A percentile compares a stretch with the other conserved stretches of the same genome.
phyloP scores from a whole-genome alignment of 1,140 invertebrate species.

The Pogonomyrmex barbatus region DNA sequence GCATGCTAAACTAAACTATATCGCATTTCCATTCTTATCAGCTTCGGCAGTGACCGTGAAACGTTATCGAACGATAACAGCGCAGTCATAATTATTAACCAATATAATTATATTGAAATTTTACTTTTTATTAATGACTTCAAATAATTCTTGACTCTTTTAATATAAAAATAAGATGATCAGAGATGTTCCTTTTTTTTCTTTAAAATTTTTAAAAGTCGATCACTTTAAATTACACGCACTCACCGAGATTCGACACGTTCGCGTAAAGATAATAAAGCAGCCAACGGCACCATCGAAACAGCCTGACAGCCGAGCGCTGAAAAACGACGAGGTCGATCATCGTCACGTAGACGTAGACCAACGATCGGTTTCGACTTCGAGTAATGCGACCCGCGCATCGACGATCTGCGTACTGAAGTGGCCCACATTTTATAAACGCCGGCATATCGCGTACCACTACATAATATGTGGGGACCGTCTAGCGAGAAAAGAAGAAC shows the following conservation, averaged over 20 bases:
- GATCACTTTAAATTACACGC: constrained; percentile 15
- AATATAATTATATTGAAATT: too few species aligned
- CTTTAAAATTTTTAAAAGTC: neutral
- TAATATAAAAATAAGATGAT: too few species aligned
- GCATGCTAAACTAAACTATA: neutral
- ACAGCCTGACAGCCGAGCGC: constrained; percentile 39
- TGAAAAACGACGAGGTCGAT: constrained; percentile 31
- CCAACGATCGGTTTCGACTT: constrained; percentile 48
- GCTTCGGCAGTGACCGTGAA: neutral
- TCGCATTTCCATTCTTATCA: constrained; percentile 23
- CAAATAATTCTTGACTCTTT: too few species aligned
- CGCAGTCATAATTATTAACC: neutral
- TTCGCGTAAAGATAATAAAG: constrained; percentile 74
- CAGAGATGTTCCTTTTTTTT: neutral
- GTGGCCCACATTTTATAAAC: constrained; percentile 78
- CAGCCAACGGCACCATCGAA: constrained; percentile 75
- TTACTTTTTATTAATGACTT: too few species aligned
- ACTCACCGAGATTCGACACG: constrained; percentile 78
- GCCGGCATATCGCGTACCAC: constrained; percentile 65
- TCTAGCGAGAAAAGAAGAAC: constrained; percentile 44
- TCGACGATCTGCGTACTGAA: constrained; percentile 74
- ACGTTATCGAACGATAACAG: neutral
- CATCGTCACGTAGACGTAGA: constrained; percentile 38
- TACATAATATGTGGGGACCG: constrained; percentile 69
- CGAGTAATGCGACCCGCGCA: constrained; percentile 64